These are phyloP conservation scores for Siphonodentalium dalli DNA, from an alignment of 2,888 invertebrate species.

Conservation along the genomic window DNA sequence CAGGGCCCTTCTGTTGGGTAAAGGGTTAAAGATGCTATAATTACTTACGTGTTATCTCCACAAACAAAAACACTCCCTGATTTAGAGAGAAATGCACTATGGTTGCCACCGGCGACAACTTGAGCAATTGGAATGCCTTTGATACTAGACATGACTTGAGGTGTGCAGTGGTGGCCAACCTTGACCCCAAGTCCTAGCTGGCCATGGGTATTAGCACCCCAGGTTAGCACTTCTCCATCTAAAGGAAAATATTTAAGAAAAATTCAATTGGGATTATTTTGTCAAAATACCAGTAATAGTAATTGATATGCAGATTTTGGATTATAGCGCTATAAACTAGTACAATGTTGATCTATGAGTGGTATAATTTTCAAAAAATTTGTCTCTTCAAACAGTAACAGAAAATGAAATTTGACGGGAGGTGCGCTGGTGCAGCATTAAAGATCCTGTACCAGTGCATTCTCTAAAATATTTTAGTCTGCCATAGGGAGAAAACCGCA, in stretches of 20 bases:
- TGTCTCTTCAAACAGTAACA: background rate
- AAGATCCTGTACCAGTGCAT: too few relatives aligned
- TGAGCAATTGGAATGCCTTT: slow-evolving; percentile 57
- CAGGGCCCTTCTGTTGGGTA: too few relatives aligned
- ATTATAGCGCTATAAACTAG: background rate
- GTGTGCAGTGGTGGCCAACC: slow-evolving; percentile 28
- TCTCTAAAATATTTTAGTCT: too few relatives aligned
- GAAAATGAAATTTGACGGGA: too few relatives aligned
- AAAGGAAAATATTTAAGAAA: slow-evolving; percentile 20
- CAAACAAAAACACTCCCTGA: slow-evolving; percentile 66
- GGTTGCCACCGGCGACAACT: slow-evolving; percentile 59
- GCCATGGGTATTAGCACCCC: slow-evolving; percentile 59
- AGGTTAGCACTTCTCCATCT: slow-evolving; percentile 65
- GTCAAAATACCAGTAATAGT: background rate
- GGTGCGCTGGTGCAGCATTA: too few relatives aligned
- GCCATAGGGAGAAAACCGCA: too few relatives aligned
- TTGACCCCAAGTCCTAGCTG: slow-evolving; percentile 57
- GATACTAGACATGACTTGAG: slow-evolving; percentile 46
- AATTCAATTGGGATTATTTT: background rate
- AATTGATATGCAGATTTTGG: too few relatives aligned
- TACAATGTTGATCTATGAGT: background rate
- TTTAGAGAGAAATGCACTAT: slow-evolving; percentile 59
- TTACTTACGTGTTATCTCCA: slow-evolving; percentile 61
- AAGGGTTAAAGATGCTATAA: too few relatives aligned
- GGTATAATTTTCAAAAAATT: background rate